Percentiles rank a stretch among this genome's conserved stretches.
These are phyloP conservation scores for Pelecanus crispus DNA, from an alignment of 2,113 vertebrate genomes.

Conservation along the genomic window DNA sequence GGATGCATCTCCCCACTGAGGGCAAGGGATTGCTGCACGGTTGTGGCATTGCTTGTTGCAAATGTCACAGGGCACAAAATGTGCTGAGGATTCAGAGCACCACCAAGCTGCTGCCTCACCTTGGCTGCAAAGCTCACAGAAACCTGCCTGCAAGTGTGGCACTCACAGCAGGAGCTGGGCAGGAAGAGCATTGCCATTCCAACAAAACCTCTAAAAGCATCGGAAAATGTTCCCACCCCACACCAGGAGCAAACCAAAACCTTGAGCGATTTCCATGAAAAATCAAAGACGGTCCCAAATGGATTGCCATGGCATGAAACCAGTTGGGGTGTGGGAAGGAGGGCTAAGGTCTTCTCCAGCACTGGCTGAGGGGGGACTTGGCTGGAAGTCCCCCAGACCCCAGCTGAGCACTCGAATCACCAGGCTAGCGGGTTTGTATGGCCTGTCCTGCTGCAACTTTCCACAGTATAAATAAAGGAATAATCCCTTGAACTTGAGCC, in stretches of 20 bases:
- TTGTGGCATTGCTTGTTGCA: neutral
- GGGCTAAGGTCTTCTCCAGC: neutral
- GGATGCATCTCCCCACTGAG: neutral
- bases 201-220: neutral
- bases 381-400: neutral
- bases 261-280: neutral
- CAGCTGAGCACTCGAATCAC: neutral
- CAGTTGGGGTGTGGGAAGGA: neutral
- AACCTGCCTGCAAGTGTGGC: neutral
- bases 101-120: neutral
- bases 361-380: neutral
- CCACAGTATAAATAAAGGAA: slow-evolving; percentile 24
- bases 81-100: neutral
- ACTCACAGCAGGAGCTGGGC: neutral
- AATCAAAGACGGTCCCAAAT: neutral
- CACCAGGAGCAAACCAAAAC: neutral
- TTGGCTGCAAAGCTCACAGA: neutral
- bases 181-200: neutral
- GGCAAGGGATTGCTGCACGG: accelerated
- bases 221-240: neutral
- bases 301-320: neutral
- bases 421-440: neutral
- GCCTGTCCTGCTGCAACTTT: slow-evolving; percentile 7
- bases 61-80: accelerated
- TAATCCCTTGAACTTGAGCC: slow-evolving; percentile 34